phyloP scores from a whole-genome alignment of 2,888 invertebrate species.

The Orthosia incerta region DNA sequence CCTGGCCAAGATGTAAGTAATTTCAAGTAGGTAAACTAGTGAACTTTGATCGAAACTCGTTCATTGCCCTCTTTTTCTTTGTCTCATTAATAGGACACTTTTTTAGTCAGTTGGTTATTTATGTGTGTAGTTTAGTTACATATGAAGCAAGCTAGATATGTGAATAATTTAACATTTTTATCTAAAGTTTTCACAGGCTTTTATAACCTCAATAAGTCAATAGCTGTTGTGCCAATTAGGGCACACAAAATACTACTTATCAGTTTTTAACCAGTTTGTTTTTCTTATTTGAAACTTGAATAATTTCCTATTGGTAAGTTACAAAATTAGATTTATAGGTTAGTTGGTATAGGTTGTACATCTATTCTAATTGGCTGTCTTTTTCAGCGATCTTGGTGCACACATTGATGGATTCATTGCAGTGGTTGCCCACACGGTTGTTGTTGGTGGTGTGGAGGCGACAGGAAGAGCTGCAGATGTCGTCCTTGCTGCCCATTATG shows the following conservation, averaged over 20 bases:
- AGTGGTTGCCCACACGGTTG: slow-evolving; percentile 98
- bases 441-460: slow-evolving; percentile 95
- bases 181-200: background rate
- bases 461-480: slow-evolving; percentile 98
- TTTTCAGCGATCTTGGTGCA: slow-evolving; percentile 97
- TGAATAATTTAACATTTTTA: background rate
- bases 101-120: background rate
- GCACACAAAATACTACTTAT: slow-evolving; percentile 2
- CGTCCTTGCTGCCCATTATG: slow-evolving; percentile 98
- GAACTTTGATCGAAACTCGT: slow-evolving; percentile 42
- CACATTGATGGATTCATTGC: slow-evolving; percentile 99
- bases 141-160: background rate
- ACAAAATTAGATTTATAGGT: slow-evolving; percentile 20
- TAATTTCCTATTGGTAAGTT: slow-evolving; percentile 1
- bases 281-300: background rate
- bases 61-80: slow-evolving; percentile 20
- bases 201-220: slow-evolving; percentile 46
- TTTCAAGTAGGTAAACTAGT: slow-evolving; percentile 12
- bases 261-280: background rate
- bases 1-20: slow-evolving; percentile 98
- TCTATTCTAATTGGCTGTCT: background rate
- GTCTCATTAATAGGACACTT: background rate
- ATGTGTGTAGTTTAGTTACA: background rate
- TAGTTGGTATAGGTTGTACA: background rate
- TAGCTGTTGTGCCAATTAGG: slow-evolving; percentile 7